Evolutionary conservation across 2,888 invertebrate genomes (phyloP).

Genomic region (Parnassius mnemosyne): DNA sequence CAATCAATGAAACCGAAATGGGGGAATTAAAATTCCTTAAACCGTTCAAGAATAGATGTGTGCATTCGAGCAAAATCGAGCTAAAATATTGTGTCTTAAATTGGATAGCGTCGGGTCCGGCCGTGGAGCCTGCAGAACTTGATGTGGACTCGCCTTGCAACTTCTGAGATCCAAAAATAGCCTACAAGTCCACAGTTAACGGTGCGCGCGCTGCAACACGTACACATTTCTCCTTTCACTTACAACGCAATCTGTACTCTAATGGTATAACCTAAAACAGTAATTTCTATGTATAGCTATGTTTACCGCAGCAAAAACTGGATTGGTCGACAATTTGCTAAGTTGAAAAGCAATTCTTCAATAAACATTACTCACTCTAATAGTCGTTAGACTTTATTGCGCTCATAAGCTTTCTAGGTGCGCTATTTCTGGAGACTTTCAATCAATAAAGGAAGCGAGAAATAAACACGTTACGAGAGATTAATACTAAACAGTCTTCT

Average conservation of each 20-base stretch:
- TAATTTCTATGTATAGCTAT: conserved; percentile 33
- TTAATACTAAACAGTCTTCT: too few species aligned
- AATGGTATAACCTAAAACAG: conserved; percentile 29
- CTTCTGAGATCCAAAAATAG: conserved; percentile 68
- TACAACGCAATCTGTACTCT: conserved; percentile 54
- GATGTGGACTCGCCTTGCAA: conserved; percentile 48
- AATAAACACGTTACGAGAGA: conserved; percentile 5
- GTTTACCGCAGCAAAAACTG: conserved; percentile 17
- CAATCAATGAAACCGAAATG: conserved; percentile 21
- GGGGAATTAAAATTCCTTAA: conserved; percentile 22
- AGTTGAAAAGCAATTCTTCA: conserved; percentile 28
- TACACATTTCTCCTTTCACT: conserved; percentile 69
- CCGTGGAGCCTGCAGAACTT: conserved; percentile 45
- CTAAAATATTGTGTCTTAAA: conserved; percentile 40
- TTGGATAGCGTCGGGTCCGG: conserved; percentile 42
- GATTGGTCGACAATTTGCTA: conserved; percentile 25
- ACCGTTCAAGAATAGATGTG: conserved; percentile 6
- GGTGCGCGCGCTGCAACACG: conserved; percentile 55
- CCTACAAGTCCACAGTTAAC: conserved; percentile 49
- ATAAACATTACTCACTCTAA: conserved; percentile 26
- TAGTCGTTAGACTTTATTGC: conserved; percentile 24
- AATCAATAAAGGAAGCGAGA: conserved; percentile 22
- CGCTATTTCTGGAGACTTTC: conserved; percentile 24
- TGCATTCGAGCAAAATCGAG: conserved; percentile 16
- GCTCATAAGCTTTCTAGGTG: conserved; percentile 25